Percentiles rank a stretch among this genome's conserved stretches.
These are phyloP conservation scores for Apodemus sylvaticus DNA, from an alignment of 2,113 vertebrate genomes.

Conservation along the genomic window DNA sequence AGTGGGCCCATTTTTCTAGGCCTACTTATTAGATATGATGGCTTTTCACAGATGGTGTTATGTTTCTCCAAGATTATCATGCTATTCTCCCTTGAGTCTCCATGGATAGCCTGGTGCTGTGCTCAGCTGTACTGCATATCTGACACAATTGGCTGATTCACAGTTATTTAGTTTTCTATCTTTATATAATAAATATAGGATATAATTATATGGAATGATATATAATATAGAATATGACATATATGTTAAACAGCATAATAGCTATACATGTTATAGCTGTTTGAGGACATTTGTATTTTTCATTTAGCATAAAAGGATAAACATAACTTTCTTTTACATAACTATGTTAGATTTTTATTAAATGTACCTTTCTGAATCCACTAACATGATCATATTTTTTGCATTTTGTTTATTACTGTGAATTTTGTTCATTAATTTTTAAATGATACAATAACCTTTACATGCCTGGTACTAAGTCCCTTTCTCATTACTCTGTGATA, in stretches of 20 bases:
- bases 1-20: not conserved
- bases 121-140: not conserved
- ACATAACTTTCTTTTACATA: not conserved
- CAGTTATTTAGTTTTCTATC: not conserved
- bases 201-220: not conserved
- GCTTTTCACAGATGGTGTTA: not conserved
- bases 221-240: not conserved
- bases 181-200: not conserved
- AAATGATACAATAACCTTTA: not conserved
- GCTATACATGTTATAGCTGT: not conserved
- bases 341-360: not conserved
- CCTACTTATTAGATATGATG: not conserved
- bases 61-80: not conserved
- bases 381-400: not conserved
- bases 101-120: not conserved
- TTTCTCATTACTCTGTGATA: not conserved
- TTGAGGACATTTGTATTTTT: not conserved
- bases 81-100: not conserved
- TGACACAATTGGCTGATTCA: not conserved
- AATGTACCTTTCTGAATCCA: not conserved
- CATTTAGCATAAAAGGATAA: too few relatives aligned
- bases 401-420: not conserved
- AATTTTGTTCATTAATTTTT: conserved; percentile 1
- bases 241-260: not conserved
- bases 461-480: not conserved